Evolutionary conservation across 2,888 invertebrate species (phyloP), one percentile per base, ranked within the genome.

Genomic region (Drosophila leonis): DNA sequence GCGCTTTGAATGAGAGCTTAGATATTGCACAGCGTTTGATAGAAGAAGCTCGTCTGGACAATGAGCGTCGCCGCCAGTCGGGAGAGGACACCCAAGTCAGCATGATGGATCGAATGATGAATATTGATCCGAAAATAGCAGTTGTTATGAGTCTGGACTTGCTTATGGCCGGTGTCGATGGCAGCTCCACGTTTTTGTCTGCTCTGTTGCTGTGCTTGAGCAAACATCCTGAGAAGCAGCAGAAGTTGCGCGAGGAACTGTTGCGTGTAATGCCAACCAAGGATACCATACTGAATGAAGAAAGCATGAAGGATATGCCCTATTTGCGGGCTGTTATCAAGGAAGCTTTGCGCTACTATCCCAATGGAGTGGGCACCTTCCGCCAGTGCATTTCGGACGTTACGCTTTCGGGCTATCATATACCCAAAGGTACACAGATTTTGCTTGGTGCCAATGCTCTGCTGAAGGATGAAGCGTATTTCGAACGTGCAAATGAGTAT

Each of bases 261-360:
- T 67, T 92, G 0, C 91, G 90, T 0, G 90, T 93, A 6, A 83
- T 94, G 63, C 93, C 94, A 0, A 75, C 90, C 1, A 93, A 93
- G 69, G 85, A 93, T 7, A 90, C 93, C 0, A 83, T 90, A 4
- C 80, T 94, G 1, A 94, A 93, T 0, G 89, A 93, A 4, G 91
- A 93, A 5, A 89, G 92, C 59, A 90, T 94, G 65, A 92, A 93
- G 48, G 88, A 94, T 57, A 92, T 94, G 72, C 94, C 94, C 0
- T 97, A 96, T 83, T 89, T 97, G 24, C 95, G 94, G 71, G 96
- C 96, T 0, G 96, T 95, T 79, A 94, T 97, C 42, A 97, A 96
- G 88, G 97, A 97, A 91, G 94, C 95, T 0, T 90, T 96, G 66
- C 94, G 96, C 81, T 74, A 95, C n/a, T 94, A 94, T 82, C 95